Percentiles rank a stretch among this genome's conserved stretches.
Evolutionary conservation across 2,888 invertebrate species (phyloP).

Genomic region (Linyphia triangularis): DNA sequence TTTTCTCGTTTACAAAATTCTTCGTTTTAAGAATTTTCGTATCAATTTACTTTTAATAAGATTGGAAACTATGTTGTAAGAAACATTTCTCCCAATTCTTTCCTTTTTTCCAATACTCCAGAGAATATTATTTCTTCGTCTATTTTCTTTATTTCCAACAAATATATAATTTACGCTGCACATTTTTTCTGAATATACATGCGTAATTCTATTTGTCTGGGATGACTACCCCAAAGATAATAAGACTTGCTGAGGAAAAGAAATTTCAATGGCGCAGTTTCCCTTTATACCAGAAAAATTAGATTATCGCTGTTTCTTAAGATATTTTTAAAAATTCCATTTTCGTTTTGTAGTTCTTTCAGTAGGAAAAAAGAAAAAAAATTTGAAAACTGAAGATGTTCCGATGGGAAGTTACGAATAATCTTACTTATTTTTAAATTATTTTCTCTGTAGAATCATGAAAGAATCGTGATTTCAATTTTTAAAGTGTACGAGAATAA

Average conservation of each 20-base stretch:
- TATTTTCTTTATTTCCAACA: not conserved
- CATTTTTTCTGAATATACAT: not conserved
- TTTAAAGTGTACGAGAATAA: too few species aligned
- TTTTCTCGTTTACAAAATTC: too few species aligned
- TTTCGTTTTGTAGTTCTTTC: not conserved
- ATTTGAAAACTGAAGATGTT: not conserved
- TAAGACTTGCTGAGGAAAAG: not conserved
- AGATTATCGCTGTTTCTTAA: not conserved
- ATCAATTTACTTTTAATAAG: too few species aligned
- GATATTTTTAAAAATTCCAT: not conserved
- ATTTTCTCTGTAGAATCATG: too few species aligned
- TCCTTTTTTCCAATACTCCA: not conserved
- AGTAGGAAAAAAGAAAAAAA: not conserved
- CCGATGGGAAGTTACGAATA: not conserved
- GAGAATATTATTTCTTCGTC: not conserved
- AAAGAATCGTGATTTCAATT: too few species aligned
- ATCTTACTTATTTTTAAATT: not conserved
- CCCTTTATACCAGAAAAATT: not conserved
- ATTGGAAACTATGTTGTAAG: too few species aligned
- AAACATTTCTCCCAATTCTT: too few species aligned
- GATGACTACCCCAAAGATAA: not conserved
- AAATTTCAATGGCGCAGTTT: not conserved
- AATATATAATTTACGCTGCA: not conserved
- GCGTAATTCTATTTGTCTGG: not conserved
- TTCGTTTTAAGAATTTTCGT: too few species aligned